A percentile compares a stretch with the other conserved stretches of the same genome.
Evolutionary conservation across 2,888 invertebrate species (phyloP).

Genomic region (Helleia helle): DNA sequence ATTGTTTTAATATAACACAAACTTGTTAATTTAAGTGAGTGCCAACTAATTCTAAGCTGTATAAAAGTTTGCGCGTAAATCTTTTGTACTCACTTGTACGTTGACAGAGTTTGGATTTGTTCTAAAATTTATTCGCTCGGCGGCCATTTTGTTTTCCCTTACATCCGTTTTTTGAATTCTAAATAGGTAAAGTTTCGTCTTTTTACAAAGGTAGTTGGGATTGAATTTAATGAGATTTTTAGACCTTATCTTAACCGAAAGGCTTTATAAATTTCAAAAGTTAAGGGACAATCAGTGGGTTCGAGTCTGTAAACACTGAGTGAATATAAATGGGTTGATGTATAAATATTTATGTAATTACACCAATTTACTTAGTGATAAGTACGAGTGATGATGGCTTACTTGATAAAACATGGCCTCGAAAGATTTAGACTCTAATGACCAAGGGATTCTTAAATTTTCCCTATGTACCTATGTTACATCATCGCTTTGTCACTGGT

Average conservation of each 20-base stretch:
- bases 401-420: no score
- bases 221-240: slow-evolving; percentile 7
- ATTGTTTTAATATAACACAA: slow-evolving; percentile 15
- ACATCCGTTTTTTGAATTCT: slow-evolving; percentile 61
- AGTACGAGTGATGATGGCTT: no score
- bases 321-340: not conserved
- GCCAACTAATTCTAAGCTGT: slow-evolving; percentile 39
- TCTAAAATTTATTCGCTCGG: slow-evolving; percentile 56
- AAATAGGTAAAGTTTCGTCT: slow-evolving; percentile 27
- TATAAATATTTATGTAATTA: no score
- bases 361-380: no score
- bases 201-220: slow-evolving; percentile 7
- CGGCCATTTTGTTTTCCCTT: slow-evolving; percentile 48
- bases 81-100: slow-evolving; percentile 56
- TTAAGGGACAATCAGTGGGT: slow-evolving; percentile 2
- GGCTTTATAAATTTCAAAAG: slow-evolving; percentile 5
- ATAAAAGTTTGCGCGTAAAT: slow-evolving; percentile 59
- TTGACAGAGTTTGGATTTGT: slow-evolving; percentile 61
- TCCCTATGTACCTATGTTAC: no score
- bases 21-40: slow-evolving; percentile 33
- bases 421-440: no score
- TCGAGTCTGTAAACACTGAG: no score
- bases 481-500: no score
- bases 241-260: not conserved
- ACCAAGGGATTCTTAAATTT: no score